Percentiles rank a stretch among this genome's conserved stretches.
These are phyloP conservation scores for Porites australiensis DNA, from an alignment of 64 coral and sea anemone species.

Conservation along the genomic window DNA sequence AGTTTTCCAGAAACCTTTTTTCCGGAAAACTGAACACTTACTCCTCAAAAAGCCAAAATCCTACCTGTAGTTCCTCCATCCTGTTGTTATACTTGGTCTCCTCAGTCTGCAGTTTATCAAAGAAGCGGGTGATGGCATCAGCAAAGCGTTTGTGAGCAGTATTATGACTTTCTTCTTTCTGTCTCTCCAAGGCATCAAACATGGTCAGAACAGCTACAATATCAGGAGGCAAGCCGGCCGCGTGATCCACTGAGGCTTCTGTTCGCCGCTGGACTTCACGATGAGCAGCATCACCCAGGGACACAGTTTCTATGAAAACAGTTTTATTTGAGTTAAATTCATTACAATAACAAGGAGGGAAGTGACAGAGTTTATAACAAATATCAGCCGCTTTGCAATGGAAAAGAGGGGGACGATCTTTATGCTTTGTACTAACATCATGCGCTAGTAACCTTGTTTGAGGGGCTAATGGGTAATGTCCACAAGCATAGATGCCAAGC, in stretches of 20 bases:
- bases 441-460: no score
- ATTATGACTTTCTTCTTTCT: constrained; percentile 81
- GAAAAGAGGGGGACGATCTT: no score
- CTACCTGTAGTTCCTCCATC: constrained; percentile 99
- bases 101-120: constrained; percentile 90
- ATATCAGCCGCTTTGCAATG: no score
- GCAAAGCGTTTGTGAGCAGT: constrained; percentile 85
- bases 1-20: no score
- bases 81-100: constrained; percentile 92
- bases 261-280: constrained; percentile 90
- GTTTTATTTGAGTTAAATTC: no score
- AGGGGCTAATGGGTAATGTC: no score
- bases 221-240: constrained; percentile 84
- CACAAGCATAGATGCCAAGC: no score
- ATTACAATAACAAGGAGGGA: not conserved
- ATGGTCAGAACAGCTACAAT: constrained; percentile 87
- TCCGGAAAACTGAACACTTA: no score
- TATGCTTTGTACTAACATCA: no score
- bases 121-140: constrained; percentile 88
- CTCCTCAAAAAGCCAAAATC: no score
- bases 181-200: constrained; percentile 77
- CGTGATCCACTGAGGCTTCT: constrained; percentile 93
- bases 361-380: not conserved
- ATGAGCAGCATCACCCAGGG: constrained; percentile 84
- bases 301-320: constrained; percentile 70